phyloP scores from a whole-genome alignment of 2,888 invertebrate species.

The Mythimna pallens region DNA sequence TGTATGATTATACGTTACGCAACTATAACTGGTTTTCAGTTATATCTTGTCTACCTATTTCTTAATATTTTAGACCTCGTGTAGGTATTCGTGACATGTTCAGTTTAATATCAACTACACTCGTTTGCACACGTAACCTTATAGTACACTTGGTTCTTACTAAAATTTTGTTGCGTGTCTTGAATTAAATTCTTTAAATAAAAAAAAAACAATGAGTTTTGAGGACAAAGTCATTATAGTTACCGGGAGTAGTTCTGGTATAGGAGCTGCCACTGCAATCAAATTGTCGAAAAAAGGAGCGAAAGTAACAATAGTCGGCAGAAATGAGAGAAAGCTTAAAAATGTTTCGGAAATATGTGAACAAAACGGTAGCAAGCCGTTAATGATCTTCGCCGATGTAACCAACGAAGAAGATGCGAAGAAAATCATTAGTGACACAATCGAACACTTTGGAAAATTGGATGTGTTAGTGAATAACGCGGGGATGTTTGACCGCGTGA shows the following conservation, averaged over 20 bases:
- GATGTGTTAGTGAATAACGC: slow-evolving; percentile 73
- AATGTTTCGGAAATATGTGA: slow-evolving; percentile 61
- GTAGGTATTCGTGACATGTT: not conserved
- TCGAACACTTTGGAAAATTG: slow-evolving; percentile 66
- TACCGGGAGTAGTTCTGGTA: slow-evolving; percentile 68
- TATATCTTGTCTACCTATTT: not conserved
- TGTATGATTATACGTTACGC: not conserved
- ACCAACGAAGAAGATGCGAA: slow-evolving; percentile 62
- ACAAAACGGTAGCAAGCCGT: slow-evolving; percentile 58
- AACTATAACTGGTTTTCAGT: slow-evolving; percentile 28
- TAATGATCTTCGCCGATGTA: slow-evolving; percentile 67
- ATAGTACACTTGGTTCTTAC: not conserved
- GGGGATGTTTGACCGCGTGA: slow-evolving; percentile 54
- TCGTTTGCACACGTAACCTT: slow-evolving; percentile 4
- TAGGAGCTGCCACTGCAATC: slow-evolving; percentile 65
- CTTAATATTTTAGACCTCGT: not conserved
- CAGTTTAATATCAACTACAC: slow-evolving; percentile 24
- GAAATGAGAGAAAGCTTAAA: slow-evolving; percentile 66
- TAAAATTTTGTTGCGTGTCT: not conserved
- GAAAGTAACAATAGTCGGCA: slow-evolving; percentile 65
- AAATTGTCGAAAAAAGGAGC: slow-evolving; percentile 61
- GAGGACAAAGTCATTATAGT: slow-evolving; percentile 66
- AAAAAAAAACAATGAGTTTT: slow-evolving; percentile 61
- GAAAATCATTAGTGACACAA: slow-evolving; percentile 61
- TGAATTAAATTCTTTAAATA: not conserved